Evolutionary conservation across 37 sponge, comb jelly and placozoan genomes (phyloP).

Genomic region (Bolinopsis microptera): DNA sequence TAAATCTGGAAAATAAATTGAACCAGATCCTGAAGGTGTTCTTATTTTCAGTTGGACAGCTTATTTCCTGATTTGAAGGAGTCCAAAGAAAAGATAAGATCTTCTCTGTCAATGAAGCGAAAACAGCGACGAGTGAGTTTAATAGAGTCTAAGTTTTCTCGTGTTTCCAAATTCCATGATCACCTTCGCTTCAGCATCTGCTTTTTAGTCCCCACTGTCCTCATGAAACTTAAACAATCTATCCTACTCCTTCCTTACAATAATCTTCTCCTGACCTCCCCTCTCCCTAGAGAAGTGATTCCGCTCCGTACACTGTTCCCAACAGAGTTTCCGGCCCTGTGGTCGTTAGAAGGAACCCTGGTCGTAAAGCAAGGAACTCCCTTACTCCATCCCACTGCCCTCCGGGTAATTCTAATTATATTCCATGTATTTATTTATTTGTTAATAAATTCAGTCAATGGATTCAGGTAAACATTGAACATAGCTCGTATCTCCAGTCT

Average conservation of each 20-base stretch:
- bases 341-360: slow-evolving; percentile 27
- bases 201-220: too few relatives aligned
- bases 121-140: slow-evolving; percentile 10
- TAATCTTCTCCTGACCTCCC: neutral
- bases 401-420: neutral
- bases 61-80: neutral
- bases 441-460: too few relatives aligned
- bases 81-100: neutral
- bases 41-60: slow-evolving; percentile 55
- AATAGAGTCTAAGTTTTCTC: neutral
- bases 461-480: too few relatives aligned
- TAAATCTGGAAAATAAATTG: too few relatives aligned
- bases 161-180: neutral
- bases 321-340: neutral
- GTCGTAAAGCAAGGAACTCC: neutral
- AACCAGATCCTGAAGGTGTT: too few relatives aligned
- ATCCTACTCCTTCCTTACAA: too few relatives aligned
- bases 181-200: too few relatives aligned
- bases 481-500: too few relatives aligned
- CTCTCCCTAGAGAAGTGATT: neutral
- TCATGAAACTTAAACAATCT: too few relatives aligned
- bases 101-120: neutral
- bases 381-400: slow-evolving; percentile 16
- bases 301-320: neutral
- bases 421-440: too few relatives aligned